A percentile compares a stretch with the other conserved stretches of the same genome.
Conservation (phyloP, 2,113 vertebrate species). For the Solenodon paradoxus region DNA sequence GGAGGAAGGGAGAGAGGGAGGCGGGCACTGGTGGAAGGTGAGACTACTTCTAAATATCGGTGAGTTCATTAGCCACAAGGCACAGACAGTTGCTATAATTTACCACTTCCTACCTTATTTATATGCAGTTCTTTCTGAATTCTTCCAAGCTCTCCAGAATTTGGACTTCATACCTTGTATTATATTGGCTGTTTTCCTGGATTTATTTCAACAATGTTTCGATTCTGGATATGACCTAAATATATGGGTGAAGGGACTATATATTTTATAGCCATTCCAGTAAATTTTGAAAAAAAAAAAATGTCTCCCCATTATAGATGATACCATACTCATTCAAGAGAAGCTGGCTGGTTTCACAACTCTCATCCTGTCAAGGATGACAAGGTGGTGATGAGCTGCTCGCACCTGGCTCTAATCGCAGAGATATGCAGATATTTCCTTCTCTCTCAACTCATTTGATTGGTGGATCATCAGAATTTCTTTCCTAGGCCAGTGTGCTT, state of each 20-base stretch:
- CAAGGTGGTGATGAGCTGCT: not conserved
- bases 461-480: not conserved
- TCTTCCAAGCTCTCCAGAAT: not conserved
- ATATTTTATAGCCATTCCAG: not conserved
- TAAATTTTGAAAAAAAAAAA: constrained; percentile 35
- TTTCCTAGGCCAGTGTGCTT: not conserved
- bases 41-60: not conserved
- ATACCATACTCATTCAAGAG: not conserved
- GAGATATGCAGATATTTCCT: not conserved
- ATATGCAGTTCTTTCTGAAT: not conserved
- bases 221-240: constrained; percentile 20
- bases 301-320: not conserved
- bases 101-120: not conserved
- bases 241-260: not conserved
- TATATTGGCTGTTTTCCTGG: constrained; percentile 13
- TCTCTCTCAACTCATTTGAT: not conserved
- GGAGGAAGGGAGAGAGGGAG: not conserved
- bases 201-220: constrained; percentile 34
- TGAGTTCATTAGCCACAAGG: not conserved
- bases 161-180: not conserved
- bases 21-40: not conserved
- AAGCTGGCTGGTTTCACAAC: not conserved
- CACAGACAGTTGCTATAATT: not conserved
- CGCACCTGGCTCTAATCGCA: not conserved
- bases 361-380: not conserved